Conservation (phyloP, 1,140 invertebrate species). For the Uloborus diversus region DNA sequence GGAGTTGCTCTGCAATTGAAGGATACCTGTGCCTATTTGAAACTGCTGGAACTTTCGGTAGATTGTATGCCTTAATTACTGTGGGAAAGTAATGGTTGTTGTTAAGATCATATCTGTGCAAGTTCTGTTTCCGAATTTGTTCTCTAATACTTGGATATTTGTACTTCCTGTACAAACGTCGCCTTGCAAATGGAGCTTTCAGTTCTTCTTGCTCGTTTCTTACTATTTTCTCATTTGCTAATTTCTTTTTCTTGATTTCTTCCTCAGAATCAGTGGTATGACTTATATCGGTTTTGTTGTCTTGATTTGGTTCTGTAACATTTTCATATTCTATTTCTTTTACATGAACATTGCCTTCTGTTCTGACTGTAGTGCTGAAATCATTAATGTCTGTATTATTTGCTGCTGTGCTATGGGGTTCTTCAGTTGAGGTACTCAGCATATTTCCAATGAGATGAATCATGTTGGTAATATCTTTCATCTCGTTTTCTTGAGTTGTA, state of each 20-base stretch:
- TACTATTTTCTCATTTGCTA: too few relatives aligned
- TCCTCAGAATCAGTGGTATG: too few relatives aligned
- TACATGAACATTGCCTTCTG: too few relatives aligned
- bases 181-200: constrained; percentile 20
- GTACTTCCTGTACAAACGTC: constrained; percentile 32
- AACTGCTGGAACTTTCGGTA: neutral
- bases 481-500: neutral
- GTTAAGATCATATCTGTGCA: neutral
- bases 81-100: neutral
- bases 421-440: constrained; percentile 5
- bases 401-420: neutral
- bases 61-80: neutral
- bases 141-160: constrained; percentile 38
- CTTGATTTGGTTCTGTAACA: neutral
- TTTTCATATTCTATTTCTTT: constrained; percentile 19
- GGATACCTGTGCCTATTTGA: constrained; percentile 12
- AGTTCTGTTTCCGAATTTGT: constrained; percentile 15
- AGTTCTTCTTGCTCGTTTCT: too few relatives aligned
- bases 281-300: too few relatives aligned
- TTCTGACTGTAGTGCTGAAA: neutral
- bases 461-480: constrained; percentile 8
- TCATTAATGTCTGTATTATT: neutral
- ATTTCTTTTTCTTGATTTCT: too few relatives aligned
- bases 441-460: constrained; percentile 10
- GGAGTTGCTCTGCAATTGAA: constrained; percentile 13